Evolutionary conservation across 2,113 vertebrate species (phyloP).

Genomic region (pig (Sus scrofa)): DNA sequence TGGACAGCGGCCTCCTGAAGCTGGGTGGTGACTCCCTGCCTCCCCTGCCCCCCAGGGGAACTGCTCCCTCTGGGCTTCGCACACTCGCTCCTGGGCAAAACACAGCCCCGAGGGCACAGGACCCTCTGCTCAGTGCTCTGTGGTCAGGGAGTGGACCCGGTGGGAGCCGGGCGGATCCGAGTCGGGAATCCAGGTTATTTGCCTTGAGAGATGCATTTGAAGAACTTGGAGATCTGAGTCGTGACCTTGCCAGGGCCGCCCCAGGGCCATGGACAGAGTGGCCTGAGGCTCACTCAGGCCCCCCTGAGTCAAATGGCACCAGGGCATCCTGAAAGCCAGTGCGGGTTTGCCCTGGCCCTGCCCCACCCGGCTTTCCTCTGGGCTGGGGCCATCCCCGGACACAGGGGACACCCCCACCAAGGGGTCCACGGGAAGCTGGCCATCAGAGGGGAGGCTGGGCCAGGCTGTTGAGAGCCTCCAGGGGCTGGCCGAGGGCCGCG

Average conservation of each 20-base stretch:
- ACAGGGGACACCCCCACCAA: accelerated
- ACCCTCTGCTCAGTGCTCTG: neutral
- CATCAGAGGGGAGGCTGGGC: neutral
- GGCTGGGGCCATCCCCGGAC: neutral
- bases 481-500: accelerated
- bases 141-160: neutral
- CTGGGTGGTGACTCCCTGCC: too few relatives aligned
- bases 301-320: neutral
- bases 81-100: neutral
- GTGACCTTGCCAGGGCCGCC: neutral
- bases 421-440: accelerated
- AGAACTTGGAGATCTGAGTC: neutral
- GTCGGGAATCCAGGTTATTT: too few relatives aligned
- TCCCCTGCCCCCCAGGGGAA: too few relatives aligned
- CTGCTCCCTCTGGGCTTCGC: neutral
- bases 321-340: neutral
- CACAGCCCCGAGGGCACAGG: accelerated
- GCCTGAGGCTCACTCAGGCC: neutral
- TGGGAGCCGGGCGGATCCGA: neutral
- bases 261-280: neutral
- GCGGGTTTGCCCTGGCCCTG: neutral
- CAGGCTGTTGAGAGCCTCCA: accelerated
- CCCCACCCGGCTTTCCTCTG: neutral
- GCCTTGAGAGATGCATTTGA: neutral
- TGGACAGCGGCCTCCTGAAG: neutral